phyloP scores from a whole-genome alignment of 2,888 invertebrate genomes.

The Ashinkailepas kermadecensis region DNA sequence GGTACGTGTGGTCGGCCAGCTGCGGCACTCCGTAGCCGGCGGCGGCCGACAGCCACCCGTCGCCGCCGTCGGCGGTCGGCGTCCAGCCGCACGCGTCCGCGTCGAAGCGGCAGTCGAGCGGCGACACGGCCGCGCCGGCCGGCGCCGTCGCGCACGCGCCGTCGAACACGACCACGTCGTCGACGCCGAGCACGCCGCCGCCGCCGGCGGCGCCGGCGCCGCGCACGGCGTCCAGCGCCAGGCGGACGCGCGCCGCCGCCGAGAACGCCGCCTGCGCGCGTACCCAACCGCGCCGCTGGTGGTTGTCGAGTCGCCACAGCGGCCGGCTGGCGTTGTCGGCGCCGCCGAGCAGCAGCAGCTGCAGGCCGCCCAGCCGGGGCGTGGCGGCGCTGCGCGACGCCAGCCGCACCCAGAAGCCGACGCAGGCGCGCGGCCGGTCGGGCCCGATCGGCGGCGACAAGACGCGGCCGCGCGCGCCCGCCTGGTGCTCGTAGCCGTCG shows the following conservation, averaged over 20 bases:
- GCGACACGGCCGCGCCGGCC: not conserved
- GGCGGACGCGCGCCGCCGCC: conserved; percentile 30
- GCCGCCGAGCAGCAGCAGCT: not conserved
- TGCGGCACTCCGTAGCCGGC: not conserved
- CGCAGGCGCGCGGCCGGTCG: not conserved
- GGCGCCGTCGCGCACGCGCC: not conserved
- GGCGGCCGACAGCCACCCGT: not conserved
- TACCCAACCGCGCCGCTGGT: conserved; percentile 28
- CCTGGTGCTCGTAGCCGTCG: not conserved
- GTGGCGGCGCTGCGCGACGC: not conserved
- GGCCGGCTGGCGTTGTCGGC: not conserved
- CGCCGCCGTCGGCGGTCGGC: not conserved
- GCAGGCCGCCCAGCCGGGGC: not conserved
- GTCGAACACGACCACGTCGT: conserved; percentile 7
- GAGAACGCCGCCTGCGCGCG: conserved; percentile 32
- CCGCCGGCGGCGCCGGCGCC: not conserved
- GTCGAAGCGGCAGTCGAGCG: conserved; percentile 18
- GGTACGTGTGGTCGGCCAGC: conserved; percentile 10
- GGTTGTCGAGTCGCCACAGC: conserved; percentile 6
- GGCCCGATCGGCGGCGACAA: not conserved
- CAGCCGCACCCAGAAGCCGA: conserved; percentile 1
- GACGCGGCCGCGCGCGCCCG: not conserved
- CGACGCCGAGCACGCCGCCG: not conserved
- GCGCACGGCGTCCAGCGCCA: conserved; percentile 5
- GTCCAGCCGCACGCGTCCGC: not conserved